Percentiles rank a stretch among this genome's conserved stretches.
These are phyloP conservation scores for Clarias laeviceps DNA, from an alignment of 2,797 vertebrate species.

Conservation along the genomic window DNA sequence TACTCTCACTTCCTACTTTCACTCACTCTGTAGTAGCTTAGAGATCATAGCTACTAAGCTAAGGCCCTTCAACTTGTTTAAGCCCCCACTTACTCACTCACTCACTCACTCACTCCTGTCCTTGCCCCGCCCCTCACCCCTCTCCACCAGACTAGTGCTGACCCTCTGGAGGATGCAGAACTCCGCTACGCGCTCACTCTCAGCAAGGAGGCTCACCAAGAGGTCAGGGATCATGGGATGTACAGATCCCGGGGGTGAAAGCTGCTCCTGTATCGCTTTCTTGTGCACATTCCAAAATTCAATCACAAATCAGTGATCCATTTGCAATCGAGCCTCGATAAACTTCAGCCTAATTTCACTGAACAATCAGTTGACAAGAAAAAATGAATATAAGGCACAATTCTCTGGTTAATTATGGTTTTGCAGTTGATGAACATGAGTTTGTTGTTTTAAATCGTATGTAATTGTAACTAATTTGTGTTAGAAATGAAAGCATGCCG, in stretches of 20 bases:
- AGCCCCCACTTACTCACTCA: conserved; percentile 21
- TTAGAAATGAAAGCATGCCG: conserved; percentile 12
- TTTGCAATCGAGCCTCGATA: conserved; percentile 18
- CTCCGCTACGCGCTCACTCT: conserved; percentile 88
- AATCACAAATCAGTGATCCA: conserved; percentile 40
- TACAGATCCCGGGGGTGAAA: conserved; percentile 48
- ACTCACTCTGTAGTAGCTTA: conserved; percentile 2
- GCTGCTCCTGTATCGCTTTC: conserved; percentile 36
- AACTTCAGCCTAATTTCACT: conserved; percentile 20
- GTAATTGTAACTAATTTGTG: background rate
- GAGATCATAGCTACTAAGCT: conserved; percentile 21
- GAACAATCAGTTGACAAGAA: background rate
- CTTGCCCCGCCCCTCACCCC: conserved; percentile 67
- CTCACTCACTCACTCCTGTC: conserved; percentile 59
- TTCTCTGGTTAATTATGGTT: background rate
- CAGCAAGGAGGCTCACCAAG: conserved; percentile 90
- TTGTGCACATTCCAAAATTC: conserved; percentile 9
- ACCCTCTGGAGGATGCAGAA: conserved; percentile 85
- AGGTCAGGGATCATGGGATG: conserved; percentile 83
- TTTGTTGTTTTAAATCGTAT: background rate
- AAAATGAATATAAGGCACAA: background rate
- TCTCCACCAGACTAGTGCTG: conserved; percentile 70
- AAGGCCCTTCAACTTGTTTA: conserved; percentile 42
- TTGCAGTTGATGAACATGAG: background rate
- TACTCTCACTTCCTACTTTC: conserved; percentile 5